Evolutionary conservation across 2,797 vertebrate genomes (phyloP), one percentile per base, ranked within the genome.

Genomic region (Cossypha niveicapilla): DNA sequence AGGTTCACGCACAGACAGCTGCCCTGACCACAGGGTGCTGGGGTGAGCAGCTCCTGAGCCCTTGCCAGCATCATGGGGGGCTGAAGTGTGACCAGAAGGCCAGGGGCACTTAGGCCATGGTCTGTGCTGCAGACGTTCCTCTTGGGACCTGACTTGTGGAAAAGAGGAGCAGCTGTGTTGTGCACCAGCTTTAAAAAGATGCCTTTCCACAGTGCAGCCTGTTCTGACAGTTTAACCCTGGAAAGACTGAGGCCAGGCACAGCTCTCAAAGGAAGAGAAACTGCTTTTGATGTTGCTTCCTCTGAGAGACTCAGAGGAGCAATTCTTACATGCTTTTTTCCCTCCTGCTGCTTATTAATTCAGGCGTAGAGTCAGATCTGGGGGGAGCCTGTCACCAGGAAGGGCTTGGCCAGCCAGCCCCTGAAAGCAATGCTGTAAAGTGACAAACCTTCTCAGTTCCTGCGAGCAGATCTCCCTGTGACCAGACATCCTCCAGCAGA

Each of bases 51-150:
- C 18, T 76, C 34, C 41, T 48, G 42, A 67, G 61, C 14, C 13
- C 74, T 79, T 76, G 78, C 71, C 72, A 77, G 45, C 34, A 47
- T 71, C 34, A 4, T 13, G 50, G 30, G 58, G 42, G 24, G 9
- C 44, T 84, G 76, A 81, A 92, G 23, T 44, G 48, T 28, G 74
- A 87, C 56, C 80, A 89, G 84, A 85, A 93, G 57, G 74, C 37
- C 70, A 2, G 3, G 91, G 85, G 61, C 54, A 39, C 28, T 68
- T 74, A 66, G 34, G 45, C 56, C n/a, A 3, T 21, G 42, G 32
- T 25, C 72, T 78, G 62, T 91, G 61, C 63, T 89, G 14, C 45
- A 35, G 34, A n/a, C 9, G 12, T 13, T 83, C 7, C 58, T 53
- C 42, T 35, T 92, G 61, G 61, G 75, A 71, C 23, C 72, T 63